Evolutionary conservation across 2,113 vertebrate species (phyloP).

Genomic region (Hucho hucho): DNA sequence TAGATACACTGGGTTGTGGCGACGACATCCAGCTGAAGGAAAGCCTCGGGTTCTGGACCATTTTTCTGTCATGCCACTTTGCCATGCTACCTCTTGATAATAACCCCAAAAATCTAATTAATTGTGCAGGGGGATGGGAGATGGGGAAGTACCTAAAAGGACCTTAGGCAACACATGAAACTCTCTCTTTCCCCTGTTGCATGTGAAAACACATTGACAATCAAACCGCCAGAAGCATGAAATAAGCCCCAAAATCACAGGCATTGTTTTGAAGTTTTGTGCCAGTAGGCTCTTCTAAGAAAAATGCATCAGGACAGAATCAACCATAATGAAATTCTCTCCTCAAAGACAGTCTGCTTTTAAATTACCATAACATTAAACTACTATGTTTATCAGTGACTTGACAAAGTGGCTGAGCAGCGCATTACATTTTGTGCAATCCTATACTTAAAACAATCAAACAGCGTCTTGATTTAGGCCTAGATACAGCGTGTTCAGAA

Average conservation of each 20-base stretch:
- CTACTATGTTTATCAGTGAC: slow-evolving; percentile 33
- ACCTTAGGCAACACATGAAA: slow-evolving; percentile 69
- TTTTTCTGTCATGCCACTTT: slow-evolving; percentile 72
- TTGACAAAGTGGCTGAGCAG: slow-evolving; percentile 9
- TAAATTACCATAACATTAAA: slow-evolving; percentile 46
- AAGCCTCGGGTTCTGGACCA: slow-evolving; percentile 66
- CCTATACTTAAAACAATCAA: neutral
- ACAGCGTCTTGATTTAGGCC: too few relatives aligned
- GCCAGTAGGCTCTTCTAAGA: slow-evolving; percentile 37
- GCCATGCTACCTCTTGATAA: slow-evolving; percentile 70
- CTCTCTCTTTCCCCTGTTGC: slow-evolving; percentile 47
- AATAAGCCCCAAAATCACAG: slow-evolving; percentile 43
- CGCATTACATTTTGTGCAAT: neutral
- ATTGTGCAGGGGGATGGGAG: slow-evolving; percentile 70
- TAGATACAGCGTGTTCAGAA: too few relatives aligned
- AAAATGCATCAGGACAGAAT: slow-evolving; percentile 49
- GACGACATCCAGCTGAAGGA: slow-evolving; percentile 65
- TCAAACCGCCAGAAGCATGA: slow-evolving; percentile 61
- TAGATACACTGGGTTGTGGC: slow-evolving; percentile 54
- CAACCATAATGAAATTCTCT: slow-evolving; percentile 41
- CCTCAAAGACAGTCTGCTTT: slow-evolving; percentile 34
- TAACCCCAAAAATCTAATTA: slow-evolving; percentile 76
- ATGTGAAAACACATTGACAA: slow-evolving; percentile 61
- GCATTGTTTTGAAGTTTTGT: slow-evolving; percentile 50
- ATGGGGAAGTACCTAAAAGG: slow-evolving; percentile 64